Evolutionary conservation across 2,113 vertebrate species (phyloP).

Genomic region (Gopherus flavomarginatus): DNA sequence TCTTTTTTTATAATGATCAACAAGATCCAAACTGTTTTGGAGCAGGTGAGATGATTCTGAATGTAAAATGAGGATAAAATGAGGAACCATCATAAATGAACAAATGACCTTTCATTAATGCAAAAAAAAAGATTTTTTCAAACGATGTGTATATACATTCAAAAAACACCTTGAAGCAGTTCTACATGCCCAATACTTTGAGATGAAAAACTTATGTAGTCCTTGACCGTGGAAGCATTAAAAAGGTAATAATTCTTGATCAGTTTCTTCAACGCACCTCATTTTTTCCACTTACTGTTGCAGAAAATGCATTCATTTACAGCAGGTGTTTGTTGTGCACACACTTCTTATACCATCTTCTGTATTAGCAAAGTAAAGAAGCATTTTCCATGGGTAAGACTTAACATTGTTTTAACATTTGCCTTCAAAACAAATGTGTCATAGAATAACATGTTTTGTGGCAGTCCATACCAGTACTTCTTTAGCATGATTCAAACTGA

Average conservation of each 20-base stretch:
- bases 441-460: not conserved
- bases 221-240: no score
- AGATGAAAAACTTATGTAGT: no score
- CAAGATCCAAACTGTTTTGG: not conserved
- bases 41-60: not conserved
- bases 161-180: constrained; percentile 62
- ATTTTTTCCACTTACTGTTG: not conserved
- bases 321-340: not conserved
- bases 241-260: constrained; percentile 38
- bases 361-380: not conserved
- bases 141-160: constrained; percentile 38
- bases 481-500: not conserved
- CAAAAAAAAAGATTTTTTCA: constrained; percentile 48
- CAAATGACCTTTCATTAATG: constrained; percentile 42
- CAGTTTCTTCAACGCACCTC: constrained; percentile 12
- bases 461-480: not conserved
- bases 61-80: constrained; percentile 43
- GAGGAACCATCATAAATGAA: constrained; percentile 45
- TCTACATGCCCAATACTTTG: constrained; percentile 39
- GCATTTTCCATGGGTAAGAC: rapidly evolving
- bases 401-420: not conserved
- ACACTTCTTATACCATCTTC: not conserved
- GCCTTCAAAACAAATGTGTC: not conserved
- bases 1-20: constrained; percentile 1
- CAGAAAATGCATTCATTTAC: not conserved